A percentile compares a stretch with the other conserved stretches of the same genome.
Conservation (phyloP, 2,888 invertebrate genomes). For the Drosophila nigricruria region DNA sequence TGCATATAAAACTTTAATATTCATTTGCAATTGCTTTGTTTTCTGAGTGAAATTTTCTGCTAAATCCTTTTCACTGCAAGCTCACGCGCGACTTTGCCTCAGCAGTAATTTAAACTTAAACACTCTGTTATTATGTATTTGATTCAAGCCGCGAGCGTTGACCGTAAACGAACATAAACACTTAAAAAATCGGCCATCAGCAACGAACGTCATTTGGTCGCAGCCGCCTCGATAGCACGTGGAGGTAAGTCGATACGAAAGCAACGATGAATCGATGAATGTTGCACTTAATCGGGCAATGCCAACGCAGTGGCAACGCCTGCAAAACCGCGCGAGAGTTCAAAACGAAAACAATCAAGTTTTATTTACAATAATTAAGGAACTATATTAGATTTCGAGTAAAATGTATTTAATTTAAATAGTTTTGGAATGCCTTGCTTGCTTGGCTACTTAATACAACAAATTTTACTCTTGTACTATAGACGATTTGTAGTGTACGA, state of each 20-base stretch:
- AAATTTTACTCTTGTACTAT: slow-evolving; percentile 52
- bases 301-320: slow-evolving; percentile 18
- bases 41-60: slow-evolving; percentile 12
- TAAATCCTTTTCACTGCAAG: slow-evolving; percentile 18
- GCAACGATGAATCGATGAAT: slow-evolving; percentile 6
- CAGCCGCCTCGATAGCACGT: slow-evolving; percentile 15
- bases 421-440: slow-evolving; percentile 40
- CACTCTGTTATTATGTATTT: slow-evolving; percentile 20
- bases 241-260: slow-evolving; percentile 1
- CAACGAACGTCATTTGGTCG: slow-evolving; percentile 32
- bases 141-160: slow-evolving; percentile 30
- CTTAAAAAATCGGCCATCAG: slow-evolving; percentile 36
- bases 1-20: slow-evolving; percentile 22
- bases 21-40: slow-evolving; percentile 14
- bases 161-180: slow-evolving; percentile 47
- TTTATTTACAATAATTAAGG: neutral
- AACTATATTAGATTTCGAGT: slow-evolving; percentile 9
- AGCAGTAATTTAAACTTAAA: slow-evolving; percentile 13
- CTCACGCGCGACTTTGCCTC: slow-evolving; percentile 11
- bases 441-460: slow-evolving; percentile 18
- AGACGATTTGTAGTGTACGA: slow-evolving; percentile 17
- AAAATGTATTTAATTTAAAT: slow-evolving; percentile 16
- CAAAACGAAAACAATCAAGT: neutral
- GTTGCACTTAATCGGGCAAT: neutral
- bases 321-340: neutral